Conservation (phyloP, 1,140 invertebrate species). For the Nephila pilipes region DNA sequence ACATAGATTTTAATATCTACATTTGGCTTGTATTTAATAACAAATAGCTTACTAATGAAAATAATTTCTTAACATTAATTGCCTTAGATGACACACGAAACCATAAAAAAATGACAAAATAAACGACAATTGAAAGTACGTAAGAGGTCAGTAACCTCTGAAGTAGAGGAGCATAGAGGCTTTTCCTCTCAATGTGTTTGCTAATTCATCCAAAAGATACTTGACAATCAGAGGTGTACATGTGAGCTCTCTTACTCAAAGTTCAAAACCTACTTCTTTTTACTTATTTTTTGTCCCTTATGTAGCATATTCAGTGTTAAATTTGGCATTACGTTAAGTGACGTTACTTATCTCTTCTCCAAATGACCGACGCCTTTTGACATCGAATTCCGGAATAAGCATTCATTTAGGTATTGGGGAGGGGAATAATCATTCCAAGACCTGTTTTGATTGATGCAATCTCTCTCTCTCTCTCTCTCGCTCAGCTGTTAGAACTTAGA, state of each 20-base stretch:
- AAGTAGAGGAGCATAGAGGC: neutral
- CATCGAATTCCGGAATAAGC: conserved; percentile 42
- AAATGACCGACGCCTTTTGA: conserved; percentile 41
- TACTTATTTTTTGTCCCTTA: neutral
- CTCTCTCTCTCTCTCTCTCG: too few relatives aligned
- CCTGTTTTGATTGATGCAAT: conserved; percentile 60
- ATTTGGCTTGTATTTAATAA: too few relatives aligned
- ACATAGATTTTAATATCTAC: too few relatives aligned
- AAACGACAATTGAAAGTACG: neutral
- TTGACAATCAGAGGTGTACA: neutral
- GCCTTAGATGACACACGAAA: too few relatives aligned
- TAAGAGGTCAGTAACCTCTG: neutral
- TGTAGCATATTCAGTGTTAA: neutral
- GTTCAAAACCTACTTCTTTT: conserved; percentile 27
- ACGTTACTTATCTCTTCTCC: neutral
- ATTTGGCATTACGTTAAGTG: neutral
- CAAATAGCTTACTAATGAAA: too few relatives aligned
- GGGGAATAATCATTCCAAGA: conserved; percentile 25
- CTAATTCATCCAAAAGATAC: neutral
- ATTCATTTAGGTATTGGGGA: conserved; percentile 33
- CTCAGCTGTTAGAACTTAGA: conserved; percentile 1
- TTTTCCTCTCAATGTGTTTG: neutral
- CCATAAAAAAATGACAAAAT: too few relatives aligned
- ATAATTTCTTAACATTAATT: too few relatives aligned
- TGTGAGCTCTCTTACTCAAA: neutral